phyloP scores from a whole-genome alignment of 2,888 invertebrate species.

The Ophion ventricosus region DNA sequence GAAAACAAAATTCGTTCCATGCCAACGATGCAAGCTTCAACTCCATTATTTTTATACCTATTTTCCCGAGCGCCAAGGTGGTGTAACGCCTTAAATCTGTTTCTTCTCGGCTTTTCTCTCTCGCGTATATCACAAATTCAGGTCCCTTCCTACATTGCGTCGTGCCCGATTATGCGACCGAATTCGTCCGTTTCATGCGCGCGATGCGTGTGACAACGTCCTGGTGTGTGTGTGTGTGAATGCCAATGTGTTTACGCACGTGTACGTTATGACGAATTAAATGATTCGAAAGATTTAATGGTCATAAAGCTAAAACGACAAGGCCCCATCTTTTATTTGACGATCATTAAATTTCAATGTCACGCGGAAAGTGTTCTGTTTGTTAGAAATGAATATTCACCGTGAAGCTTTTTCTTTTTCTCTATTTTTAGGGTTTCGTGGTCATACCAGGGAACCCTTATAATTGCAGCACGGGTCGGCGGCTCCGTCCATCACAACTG shows the following conservation, averaged over 20 bases:
- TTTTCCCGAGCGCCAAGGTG: too few species aligned
- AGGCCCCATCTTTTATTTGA: background rate
- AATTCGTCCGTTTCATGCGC: slow-evolving; percentile 21
- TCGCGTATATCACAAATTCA: background rate
- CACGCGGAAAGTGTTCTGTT: background rate
- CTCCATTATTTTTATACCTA: too few species aligned
- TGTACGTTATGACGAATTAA: background rate
- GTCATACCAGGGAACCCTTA: background rate
- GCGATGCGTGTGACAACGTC: background rate
- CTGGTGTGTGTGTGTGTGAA: background rate
- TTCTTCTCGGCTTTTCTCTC: background rate
- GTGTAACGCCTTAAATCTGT: background rate
- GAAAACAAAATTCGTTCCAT: too few species aligned
- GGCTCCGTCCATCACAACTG: background rate
- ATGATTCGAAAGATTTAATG: background rate
- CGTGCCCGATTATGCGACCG: slow-evolving; percentile 1
- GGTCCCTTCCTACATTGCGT: background rate
- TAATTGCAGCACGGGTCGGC: background rate
- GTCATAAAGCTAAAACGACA: background rate
- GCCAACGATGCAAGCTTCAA: too few species aligned
- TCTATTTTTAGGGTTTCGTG: background rate
- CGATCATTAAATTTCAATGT: background rate
- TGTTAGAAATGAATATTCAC: background rate
- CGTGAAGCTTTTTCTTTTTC: background rate
- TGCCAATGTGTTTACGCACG: background rate